Percentiles rank a stretch among this genome's conserved stretches.
phyloP scores from a whole-genome alignment of 2,888 invertebrate species.

The Caenorhabditis wallacei region DNA sequence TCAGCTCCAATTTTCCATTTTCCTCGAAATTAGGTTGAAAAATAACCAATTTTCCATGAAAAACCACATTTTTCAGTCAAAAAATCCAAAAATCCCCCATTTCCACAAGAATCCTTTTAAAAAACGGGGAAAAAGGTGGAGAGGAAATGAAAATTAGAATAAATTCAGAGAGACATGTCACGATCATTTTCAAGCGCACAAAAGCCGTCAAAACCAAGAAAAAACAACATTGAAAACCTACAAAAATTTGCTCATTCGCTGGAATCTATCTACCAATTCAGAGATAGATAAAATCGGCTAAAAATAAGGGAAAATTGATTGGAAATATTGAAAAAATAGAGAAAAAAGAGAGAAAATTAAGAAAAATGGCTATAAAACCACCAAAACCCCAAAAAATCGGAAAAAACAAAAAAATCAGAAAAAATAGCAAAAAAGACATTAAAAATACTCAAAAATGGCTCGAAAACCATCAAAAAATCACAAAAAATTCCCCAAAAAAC shows the following conservation, averaged over 20 bases:
- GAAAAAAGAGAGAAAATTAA: background rate
- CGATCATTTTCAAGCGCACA: slow-evolving; percentile 20
- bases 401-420: too few species aligned
- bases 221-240: slow-evolving; percentile 30
- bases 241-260: slow-evolving; percentile 45
- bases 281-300: background rate
- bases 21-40: too few species aligned
- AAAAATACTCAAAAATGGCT: too few species aligned
- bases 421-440: too few species aligned
- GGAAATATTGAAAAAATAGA: background rate
- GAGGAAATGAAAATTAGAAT: background rate
- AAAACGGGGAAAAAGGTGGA: background rate
- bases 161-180: slow-evolving; percentile 23
- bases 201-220: background rate
- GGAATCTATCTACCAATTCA: background rate
- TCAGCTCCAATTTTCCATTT: too few species aligned
- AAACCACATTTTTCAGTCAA: too few species aligned
- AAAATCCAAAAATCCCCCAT: too few species aligned
- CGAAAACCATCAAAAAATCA: too few species aligned
- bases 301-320: background rate
- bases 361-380: background rate
- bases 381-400: background rate
- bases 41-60: too few species aligned
- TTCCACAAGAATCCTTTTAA: too few species aligned
- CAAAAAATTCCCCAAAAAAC: too few species aligned